Evolutionary conservation across 2,888 invertebrate genomes (phyloP).

Genomic region (Troides helena): DNA sequence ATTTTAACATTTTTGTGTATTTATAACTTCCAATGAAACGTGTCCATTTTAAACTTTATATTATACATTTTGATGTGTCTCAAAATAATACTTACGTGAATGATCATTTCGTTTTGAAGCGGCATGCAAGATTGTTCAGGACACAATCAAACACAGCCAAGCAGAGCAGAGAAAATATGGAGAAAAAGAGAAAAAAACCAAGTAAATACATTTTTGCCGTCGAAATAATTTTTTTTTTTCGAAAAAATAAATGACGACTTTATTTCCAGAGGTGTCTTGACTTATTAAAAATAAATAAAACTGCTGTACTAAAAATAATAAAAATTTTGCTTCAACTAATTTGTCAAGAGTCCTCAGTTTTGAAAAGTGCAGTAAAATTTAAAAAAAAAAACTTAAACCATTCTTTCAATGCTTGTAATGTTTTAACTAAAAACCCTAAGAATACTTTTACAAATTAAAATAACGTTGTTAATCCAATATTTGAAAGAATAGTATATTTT

Average conservation of each 20-base stretch:
- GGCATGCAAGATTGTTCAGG: slow-evolving; percentile 88
- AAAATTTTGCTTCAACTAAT: slow-evolving; percentile 28
- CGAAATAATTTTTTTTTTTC: slow-evolving; percentile 68
- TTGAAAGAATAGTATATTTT: slow-evolving; percentile 60
- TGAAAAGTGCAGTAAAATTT: slow-evolving; percentile 77
- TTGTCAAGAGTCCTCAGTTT: slow-evolving; percentile 67
- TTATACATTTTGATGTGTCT: slow-evolving; percentile 71
- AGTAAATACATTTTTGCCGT: slow-evolving; percentile 84
- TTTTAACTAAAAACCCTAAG: slow-evolving; percentile 37
- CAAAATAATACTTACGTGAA: slow-evolving; percentile 88
- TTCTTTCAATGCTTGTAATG: slow-evolving; percentile 49
- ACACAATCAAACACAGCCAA: slow-evolving; percentile 91
- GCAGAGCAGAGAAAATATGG: slow-evolving; percentile 90
- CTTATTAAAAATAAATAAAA: slow-evolving; percentile 39
- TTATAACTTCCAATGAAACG: slow-evolving; percentile 40
- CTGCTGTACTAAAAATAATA: slow-evolving; percentile 24
- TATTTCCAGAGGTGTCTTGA: slow-evolving; percentile 76
- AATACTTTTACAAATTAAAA: slow-evolving; percentile 11
- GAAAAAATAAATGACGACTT: slow-evolving; percentile 76
- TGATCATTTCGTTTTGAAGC: slow-evolving; percentile 86
- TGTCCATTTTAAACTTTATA: slow-evolving; percentile 38
- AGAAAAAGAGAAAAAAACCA: slow-evolving; percentile 86
- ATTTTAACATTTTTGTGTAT: slow-evolving; percentile 36
- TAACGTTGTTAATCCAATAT: slow-evolving; percentile 33
- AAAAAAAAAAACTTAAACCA: slow-evolving; percentile 60